A percentile compares a stretch with the other conserved stretches of the same genome.
phyloP scores from a whole-genome alignment of 2,888 invertebrate genomes.

The Protonemura montana region DNA sequence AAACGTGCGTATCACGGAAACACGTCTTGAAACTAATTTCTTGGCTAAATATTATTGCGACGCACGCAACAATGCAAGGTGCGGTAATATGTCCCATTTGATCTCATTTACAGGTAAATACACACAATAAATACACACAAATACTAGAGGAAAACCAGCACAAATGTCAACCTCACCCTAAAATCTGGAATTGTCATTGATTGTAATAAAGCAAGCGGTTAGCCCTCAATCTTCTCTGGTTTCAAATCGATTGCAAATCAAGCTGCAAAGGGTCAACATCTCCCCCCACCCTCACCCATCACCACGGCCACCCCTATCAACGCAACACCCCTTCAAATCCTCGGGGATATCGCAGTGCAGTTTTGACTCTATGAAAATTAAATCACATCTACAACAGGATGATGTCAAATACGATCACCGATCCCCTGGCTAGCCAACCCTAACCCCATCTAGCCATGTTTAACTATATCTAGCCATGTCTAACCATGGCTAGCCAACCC shows the following conservation, averaged over 20 bases:
- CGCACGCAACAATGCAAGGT: too few species aligned
- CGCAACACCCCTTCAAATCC: not conserved
- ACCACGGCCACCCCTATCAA: too few species aligned
- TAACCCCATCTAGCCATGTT: not conserved
- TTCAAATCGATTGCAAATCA: too few species aligned
- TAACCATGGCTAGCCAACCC: not conserved
- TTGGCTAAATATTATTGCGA: too few species aligned
- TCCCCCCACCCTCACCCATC: too few species aligned
- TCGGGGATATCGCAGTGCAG: not conserved
- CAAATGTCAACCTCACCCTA: too few species aligned
- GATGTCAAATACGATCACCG: not conserved
- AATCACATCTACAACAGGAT: not conserved
- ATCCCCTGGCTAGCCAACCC: not conserved
- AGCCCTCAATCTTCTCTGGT: not conserved
- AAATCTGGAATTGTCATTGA: too few species aligned
- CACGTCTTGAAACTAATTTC: too few species aligned
- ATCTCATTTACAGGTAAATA: too few species aligned
- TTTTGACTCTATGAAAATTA: slow-evolving; percentile 7
- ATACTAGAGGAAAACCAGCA: too few species aligned
- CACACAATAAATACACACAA: too few species aligned
- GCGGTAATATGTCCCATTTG: not conserved
- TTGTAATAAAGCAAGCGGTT: not conserved
- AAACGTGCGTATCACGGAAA: too few species aligned
- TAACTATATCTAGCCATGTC: not conserved
- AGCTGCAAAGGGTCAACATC: not conserved